phyloP scores from a whole-genome alignment of 2,113 vertebrate genomes.

The Myotis brandtii region DNA sequence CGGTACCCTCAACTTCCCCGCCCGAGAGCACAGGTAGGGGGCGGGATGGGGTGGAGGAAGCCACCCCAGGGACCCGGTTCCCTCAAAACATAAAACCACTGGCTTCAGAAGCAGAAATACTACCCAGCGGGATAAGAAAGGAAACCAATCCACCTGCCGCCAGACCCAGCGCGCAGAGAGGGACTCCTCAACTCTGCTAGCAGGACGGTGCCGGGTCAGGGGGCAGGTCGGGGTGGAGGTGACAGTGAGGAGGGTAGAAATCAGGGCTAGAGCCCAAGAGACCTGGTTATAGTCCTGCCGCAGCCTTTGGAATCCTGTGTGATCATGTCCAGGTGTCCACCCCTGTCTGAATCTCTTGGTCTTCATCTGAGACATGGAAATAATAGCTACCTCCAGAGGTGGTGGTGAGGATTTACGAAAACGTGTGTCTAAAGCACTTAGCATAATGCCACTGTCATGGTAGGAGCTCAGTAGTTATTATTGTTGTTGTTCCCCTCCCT shows the following conservation, averaged over 20 bases:
- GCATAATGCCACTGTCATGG: background rate
- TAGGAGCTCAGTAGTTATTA: background rate
- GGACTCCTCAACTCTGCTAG: conserved; percentile 41
- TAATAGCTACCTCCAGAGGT: background rate
- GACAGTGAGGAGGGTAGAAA: background rate
- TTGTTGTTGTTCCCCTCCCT: background rate
- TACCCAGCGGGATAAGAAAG: background rate
- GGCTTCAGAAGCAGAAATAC: background rate
- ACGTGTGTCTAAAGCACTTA: background rate
- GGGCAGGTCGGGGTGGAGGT: too few species aligned
- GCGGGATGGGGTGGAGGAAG: background rate
- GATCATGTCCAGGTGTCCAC: background rate
- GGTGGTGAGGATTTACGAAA: background rate
- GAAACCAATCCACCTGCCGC: background rate
- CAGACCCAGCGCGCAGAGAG: background rate
- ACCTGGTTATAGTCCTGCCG: background rate
- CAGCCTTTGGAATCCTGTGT: background rate
- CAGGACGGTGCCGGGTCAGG: background rate
- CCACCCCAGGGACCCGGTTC: background rate
- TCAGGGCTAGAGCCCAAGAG: background rate
- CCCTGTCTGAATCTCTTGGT: background rate
- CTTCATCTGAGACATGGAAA: conserved; percentile 42
- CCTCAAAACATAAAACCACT: background rate
- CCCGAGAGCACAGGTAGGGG: background rate
- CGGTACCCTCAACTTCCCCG: conserved; percentile 70